Conservation (phyloP, 2,888 invertebrate species). For the Machimus atricapillus region DNA sequence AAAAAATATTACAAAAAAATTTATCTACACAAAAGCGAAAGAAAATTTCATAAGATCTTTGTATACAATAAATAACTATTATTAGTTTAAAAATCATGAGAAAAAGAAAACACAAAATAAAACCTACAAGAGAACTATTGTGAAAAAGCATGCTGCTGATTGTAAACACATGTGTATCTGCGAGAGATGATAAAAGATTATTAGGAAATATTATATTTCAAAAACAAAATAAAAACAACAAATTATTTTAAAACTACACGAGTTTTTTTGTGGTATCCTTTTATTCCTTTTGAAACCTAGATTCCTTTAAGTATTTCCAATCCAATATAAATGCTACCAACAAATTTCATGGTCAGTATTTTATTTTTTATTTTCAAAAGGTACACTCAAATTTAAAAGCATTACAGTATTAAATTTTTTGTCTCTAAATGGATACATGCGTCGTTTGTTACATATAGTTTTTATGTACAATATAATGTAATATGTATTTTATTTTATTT, state of each 20-base stretch:
- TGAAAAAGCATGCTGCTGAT: conserved; percentile 25
- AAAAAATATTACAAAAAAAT: not conserved
- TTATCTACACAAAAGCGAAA: conserved; percentile 5
- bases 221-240: conserved; percentile 32
- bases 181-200: conserved; percentile 39
- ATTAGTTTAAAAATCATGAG: not conserved
- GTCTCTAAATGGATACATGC: too few relatives aligned
- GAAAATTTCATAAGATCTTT: conserved; percentile 21
- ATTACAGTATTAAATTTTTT: too few relatives aligned
- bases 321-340: not conserved
- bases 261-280: not conserved
- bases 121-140: not conserved
- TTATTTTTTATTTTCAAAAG: not conserved
- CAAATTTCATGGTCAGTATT: not conserved
- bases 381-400: too few relatives aligned
- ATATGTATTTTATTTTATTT: too few relatives aligned
- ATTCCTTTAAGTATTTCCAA: not conserved
- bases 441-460: too few relatives aligned
- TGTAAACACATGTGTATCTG: conserved; percentile 39
- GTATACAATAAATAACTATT: conserved; percentile 16
- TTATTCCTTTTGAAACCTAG: not conserved
- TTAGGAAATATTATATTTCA: conserved; percentile 38
- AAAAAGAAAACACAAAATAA: not conserved
- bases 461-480: too few relatives aligned
- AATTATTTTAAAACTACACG: conserved; percentile 27